Conservation (phyloP, 2,888 invertebrate genomes). For the Pseudococcus viburni region DNA sequence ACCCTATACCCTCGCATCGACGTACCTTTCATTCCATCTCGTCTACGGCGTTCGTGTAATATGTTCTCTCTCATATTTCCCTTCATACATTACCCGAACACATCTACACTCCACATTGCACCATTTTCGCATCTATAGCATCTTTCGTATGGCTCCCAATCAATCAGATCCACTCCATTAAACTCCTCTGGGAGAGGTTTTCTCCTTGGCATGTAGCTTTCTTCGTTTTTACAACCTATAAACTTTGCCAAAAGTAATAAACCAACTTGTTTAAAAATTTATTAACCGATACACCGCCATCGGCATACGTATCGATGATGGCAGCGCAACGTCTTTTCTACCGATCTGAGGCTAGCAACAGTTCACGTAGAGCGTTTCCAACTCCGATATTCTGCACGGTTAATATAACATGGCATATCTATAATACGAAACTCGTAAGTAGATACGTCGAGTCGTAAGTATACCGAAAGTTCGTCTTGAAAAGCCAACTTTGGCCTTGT, state of each 20-base stretch:
- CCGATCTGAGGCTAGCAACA: not conserved
- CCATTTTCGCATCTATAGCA: not conserved
- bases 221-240: conserved; percentile 43
- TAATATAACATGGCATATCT: not conserved
- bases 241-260: conserved; percentile 44
- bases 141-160: conserved; percentile 19
- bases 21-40: too few relatives aligned
- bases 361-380: not conserved
- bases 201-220: not conserved
- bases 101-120: too few relatives aligned
- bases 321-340: not conserved
- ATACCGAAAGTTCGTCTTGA: not conserved
- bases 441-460: not conserved
- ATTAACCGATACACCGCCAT: conserved; percentile 15
- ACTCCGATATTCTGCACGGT: not conserved
- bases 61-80: too few relatives aligned
- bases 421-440: not conserved
- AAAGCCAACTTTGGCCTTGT: not conserved
- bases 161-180: conserved; percentile 47
- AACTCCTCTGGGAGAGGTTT: conserved; percentile 1
- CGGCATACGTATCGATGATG: not conserved
- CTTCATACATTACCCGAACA: too few relatives aligned
- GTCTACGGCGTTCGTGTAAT: too few relatives aligned
- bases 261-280: conserved; percentile 47
- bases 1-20: too few relatives aligned